phyloP scores from a whole-genome alignment of 2,113 vertebrate genomes.

The Clinocottus analis region DNA sequence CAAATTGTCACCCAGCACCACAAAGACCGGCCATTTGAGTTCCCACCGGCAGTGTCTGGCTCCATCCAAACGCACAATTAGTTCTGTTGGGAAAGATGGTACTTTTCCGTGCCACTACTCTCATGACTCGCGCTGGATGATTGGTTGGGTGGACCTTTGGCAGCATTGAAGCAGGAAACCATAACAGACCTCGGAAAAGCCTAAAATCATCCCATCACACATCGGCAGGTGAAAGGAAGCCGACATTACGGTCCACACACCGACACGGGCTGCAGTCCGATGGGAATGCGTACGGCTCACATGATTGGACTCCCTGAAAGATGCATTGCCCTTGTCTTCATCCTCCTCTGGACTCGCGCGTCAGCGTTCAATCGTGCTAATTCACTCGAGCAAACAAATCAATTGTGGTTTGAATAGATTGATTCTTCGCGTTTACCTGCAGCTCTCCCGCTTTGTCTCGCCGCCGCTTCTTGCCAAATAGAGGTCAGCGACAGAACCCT shows the following conservation, averaged over 20 bases:
- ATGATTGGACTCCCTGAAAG: too few relatives aligned
- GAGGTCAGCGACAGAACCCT: neutral
- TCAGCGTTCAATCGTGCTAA: slow-evolving; percentile 40
- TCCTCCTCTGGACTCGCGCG: neutral
- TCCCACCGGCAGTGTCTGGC: neutral
- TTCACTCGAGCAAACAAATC: slow-evolving; percentile 40
- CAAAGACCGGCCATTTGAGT: neutral
- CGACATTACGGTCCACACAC: neutral
- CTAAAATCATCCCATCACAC: neutral
- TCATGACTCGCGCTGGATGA: neutral
- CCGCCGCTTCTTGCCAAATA: neutral
- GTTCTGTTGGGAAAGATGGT: neutral
- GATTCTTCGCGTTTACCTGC: slow-evolving; percentile 23
- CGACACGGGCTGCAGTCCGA: neutral
- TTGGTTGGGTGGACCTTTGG: too few relatives aligned
- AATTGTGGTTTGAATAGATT: slow-evolving; percentile 21
- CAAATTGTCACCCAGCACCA: neutral
- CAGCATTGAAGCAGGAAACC: neutral
- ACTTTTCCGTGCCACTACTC: neutral
- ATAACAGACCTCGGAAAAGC: neutral
- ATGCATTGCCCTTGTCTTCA: neutral
- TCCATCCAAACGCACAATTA: neutral
- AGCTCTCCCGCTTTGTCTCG: neutral
- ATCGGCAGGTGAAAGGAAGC: neutral
- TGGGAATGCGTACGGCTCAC: neutral